A percentile compares a stretch with the other conserved stretches of the same genome.
Evolutionary conservation across 2,113 vertebrate species (phyloP).

Genomic region (human): DNA sequence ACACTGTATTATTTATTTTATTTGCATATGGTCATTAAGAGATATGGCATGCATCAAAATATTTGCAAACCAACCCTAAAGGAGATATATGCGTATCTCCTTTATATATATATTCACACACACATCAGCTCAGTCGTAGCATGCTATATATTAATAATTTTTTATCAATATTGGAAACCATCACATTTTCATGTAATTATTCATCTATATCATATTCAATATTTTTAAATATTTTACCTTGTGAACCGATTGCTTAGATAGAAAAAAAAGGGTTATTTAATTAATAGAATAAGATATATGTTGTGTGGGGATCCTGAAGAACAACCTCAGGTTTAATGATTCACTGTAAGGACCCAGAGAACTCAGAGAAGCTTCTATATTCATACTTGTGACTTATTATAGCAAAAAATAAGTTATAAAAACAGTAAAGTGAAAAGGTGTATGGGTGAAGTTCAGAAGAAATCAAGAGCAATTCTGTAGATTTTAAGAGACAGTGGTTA

Average conservation of each 20-base stretch:
- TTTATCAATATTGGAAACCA: neutral
- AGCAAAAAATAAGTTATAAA: neutral
- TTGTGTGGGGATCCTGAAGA: neutral
- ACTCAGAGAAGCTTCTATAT: neutral
- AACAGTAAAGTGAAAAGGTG: neutral
- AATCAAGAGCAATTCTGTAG: neutral
- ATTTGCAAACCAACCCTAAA: neutral
- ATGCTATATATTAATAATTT: neutral
- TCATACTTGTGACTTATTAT: neutral
- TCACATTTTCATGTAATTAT: neutral
- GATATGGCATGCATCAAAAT: neutral
- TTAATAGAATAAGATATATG: neutral
- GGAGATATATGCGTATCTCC: neutral
- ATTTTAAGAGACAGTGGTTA: neutral
- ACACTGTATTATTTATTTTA: neutral
- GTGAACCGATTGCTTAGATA: neutral
- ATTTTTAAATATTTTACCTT: neutral
- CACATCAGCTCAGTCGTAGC: neutral
- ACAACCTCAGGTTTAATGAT: neutral
- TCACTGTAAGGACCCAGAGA: neutral
- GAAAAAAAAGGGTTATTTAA: neutral
- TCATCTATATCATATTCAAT: neutral
- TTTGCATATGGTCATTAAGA: neutral
- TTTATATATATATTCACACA: neutral
- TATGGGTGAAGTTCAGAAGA: neutral